A percentile compares a stretch with the other conserved stretches of the same genome.
These are phyloP conservation scores for Pygoscelis antarcticus DNA, from an alignment of 2,113 vertebrate genomes.

Conservation along the genomic window DNA sequence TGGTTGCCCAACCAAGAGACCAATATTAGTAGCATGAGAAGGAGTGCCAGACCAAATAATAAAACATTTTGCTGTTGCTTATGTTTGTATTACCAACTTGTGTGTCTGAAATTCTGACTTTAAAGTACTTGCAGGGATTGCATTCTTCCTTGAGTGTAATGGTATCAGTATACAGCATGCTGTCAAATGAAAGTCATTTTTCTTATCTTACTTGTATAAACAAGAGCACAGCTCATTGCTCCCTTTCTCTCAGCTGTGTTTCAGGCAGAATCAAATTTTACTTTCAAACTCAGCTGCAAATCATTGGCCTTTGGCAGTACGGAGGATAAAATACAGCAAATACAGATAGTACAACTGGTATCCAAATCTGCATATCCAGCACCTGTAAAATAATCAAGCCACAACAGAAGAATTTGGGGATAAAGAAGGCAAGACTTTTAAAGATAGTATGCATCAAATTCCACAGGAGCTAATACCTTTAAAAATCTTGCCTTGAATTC, in stretches of 20 bases:
- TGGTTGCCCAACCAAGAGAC: background rate
- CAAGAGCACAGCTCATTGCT: background rate
- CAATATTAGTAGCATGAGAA: background rate
- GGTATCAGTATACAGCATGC: background rate
- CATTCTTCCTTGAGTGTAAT: background rate
- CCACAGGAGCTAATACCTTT: background rate
- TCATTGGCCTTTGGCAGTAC: background rate
- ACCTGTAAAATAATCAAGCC: background rate
- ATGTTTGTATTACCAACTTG: background rate
- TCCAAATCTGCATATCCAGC: background rate
- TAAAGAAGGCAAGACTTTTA: background rate
- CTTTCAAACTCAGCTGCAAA: background rate
- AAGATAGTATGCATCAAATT: background rate
- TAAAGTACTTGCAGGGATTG: background rate
- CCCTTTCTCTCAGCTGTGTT: background rate
- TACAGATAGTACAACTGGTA: background rate
- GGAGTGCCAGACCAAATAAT: background rate
- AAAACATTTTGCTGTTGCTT: background rate
- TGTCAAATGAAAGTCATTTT: conserved; percentile 21
- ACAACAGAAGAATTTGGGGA: background rate
- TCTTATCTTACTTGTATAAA: conserved; percentile 36
- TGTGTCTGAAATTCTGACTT: background rate
- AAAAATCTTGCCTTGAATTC: background rate
- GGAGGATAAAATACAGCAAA: background rate
- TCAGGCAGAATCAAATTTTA: background rate